Conservation (phyloP, 2,888 invertebrate species). For the Aspidiotus destructor region DNA sequence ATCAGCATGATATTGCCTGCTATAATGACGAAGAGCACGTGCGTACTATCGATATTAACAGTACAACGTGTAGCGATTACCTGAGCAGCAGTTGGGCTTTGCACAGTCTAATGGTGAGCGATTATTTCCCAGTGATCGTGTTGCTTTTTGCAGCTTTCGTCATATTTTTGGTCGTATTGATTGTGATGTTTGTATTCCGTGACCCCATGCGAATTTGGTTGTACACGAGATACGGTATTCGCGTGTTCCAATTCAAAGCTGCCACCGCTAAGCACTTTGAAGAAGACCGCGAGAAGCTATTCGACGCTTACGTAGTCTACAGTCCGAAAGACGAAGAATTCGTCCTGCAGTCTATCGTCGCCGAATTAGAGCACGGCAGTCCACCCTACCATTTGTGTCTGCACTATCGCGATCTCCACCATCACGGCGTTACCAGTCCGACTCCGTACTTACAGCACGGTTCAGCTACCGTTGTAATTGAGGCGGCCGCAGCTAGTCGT, state of each 20-base stretch:
- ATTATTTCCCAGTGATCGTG: conserved; percentile 75
- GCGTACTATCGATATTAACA: conserved; percentile 66
- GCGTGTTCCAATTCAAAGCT: conserved; percentile 56
- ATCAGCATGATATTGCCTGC: conserved; percentile 66
- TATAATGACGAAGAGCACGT: conserved; percentile 35
- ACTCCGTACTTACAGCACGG: conserved; percentile 41
- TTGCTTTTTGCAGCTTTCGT: conserved; percentile 68
- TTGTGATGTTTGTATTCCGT: conserved; percentile 73
- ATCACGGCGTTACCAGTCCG: conserved; percentile 40
- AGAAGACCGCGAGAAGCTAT: conserved; percentile 67
- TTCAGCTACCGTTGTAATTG: conserved; percentile 49
- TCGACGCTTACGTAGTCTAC: conserved; percentile 88
- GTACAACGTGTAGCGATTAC: conserved; percentile 77
- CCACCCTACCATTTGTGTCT: conserved; percentile 69
- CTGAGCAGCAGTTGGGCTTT: conserved; percentile 67
- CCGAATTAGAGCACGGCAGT: conserved; percentile 71
- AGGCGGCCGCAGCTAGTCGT: conserved; percentile 78
- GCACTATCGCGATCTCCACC: conserved; percentile 76
- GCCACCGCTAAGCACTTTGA: conserved; percentile 49
- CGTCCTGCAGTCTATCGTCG: conserved; percentile 72
- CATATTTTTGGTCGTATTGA: conserved; percentile 62
- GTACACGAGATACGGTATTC: conserved; percentile 74
- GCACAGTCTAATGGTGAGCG: conserved; percentile 68
- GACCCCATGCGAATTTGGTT: conserved; percentile 79
- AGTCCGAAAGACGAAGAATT: conserved; percentile 85